phyloP scores from a whole-genome alignment of 2,113 vertebrate genomes.

The Uria lomvia region DNA sequence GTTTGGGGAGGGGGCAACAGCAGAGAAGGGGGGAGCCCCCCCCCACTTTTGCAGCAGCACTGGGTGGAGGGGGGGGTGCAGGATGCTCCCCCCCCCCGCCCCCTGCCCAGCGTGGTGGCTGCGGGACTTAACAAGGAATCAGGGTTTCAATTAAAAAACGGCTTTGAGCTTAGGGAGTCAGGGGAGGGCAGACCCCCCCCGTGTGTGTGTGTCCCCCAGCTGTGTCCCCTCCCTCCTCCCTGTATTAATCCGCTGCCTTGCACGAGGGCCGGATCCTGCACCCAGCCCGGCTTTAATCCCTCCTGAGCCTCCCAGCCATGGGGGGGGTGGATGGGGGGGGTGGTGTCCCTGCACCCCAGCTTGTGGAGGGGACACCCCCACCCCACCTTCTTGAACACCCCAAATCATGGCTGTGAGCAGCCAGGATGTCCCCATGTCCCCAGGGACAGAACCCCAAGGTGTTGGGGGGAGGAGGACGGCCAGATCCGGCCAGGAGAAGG shows the following conservation, averaged over 20 bases:
- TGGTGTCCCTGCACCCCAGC: neutral
- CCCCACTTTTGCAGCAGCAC: too few relatives aligned
- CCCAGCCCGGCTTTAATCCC: conserved; percentile 6
- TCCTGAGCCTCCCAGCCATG: neutral
- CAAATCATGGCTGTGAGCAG: neutral
- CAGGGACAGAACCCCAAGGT: neutral
- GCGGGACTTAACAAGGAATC: neutral
- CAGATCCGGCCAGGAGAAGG: neutral
- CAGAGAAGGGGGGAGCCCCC: accelerated
- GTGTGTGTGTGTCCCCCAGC: neutral
- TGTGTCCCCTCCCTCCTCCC: neutral
- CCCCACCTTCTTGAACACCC: neutral
- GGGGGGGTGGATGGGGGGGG: neutral
- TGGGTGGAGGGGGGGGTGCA: neutral
- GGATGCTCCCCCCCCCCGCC: neutral
- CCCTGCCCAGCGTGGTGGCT: neutral
- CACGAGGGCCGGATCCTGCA: neutral
- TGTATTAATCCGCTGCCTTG: neutral
- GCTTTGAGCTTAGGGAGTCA: conserved; percentile 8
- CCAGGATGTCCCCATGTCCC: accelerated
- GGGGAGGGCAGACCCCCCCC: neutral
- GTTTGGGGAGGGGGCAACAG: neutral
- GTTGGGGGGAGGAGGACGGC: neutral
- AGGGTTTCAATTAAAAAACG: conserved; percentile 1
- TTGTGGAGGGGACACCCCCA: too few relatives aligned